A percentile compares a stretch with the other conserved stretches of the same genome.
Conservation (phyloP, 30 jellyfish, hydroid and myxozoan genomes). For the Cassiopea xamachana region DNA sequence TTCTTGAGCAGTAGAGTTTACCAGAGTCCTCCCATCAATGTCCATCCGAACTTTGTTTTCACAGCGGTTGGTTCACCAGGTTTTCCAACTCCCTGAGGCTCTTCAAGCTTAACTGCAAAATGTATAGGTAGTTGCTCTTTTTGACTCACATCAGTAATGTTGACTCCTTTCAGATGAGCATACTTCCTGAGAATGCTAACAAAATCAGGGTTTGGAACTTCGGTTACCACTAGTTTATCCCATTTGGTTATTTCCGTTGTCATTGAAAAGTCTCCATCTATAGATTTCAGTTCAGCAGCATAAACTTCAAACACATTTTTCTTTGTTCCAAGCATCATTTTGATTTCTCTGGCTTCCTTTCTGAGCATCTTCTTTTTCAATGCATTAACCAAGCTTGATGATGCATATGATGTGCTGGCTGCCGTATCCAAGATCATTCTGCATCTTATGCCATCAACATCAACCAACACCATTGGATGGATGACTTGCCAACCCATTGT, state of each 20-base stretch:
- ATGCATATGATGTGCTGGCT: background rate
- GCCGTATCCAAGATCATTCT: background rate
- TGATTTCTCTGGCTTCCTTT: background rate
- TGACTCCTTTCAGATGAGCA: constrained; percentile 55
- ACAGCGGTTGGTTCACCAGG: constrained; percentile 67
- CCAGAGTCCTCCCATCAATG: constrained; percentile 44
- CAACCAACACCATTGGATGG: background rate
- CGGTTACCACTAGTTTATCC: background rate
- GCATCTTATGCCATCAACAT: background rate
- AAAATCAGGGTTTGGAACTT: background rate
- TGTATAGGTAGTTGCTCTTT: constrained; percentile 19
- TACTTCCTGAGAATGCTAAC: constrained; percentile 21
- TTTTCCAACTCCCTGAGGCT: constrained; percentile 23
- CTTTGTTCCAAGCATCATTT: background rate
- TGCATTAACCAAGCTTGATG: background rate
- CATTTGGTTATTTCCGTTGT: background rate
- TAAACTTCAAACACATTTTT: background rate
- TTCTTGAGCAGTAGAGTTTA: constrained; percentile 9
- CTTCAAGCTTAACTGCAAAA: constrained; percentile 3
- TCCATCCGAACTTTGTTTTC: constrained; percentile 65
- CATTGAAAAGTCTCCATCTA: background rate
- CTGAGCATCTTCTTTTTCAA: background rate
- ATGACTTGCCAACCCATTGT: background rate
- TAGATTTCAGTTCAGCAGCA: background rate
- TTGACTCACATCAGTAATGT: constrained; percentile 28